Percentiles rank a stretch among this genome's conserved stretches.
phyloP scores from a whole-genome alignment of 2,888 invertebrate species.

The Disparrhopalites patrizii region DNA sequence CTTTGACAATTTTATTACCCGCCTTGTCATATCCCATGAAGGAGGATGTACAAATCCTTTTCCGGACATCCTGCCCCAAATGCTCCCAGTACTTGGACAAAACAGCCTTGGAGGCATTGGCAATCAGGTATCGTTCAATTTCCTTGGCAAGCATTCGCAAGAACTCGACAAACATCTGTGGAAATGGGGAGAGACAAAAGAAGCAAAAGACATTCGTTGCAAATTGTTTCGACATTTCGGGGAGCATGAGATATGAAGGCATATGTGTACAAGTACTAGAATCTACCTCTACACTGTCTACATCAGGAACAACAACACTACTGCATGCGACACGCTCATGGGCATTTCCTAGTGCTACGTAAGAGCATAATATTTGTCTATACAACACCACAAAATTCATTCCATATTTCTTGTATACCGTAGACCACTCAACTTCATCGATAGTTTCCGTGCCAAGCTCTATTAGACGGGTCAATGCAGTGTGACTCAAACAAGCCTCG shows the following conservation, averaged over 20 bases:
- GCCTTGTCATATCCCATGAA: constrained; percentile 46
- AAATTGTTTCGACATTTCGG: background rate
- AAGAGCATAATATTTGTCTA: too few relatives aligned
- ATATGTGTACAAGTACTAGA: too few relatives aligned
- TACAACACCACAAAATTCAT: constrained; percentile 16
- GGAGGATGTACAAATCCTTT: constrained; percentile 42
- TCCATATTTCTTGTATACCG: too few relatives aligned
- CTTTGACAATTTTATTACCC: constrained; percentile 40
- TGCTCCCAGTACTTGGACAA: constrained; percentile 46
- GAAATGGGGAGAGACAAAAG: too few relatives aligned
- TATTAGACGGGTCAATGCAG: constrained; percentile 54
- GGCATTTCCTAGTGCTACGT: too few relatives aligned
- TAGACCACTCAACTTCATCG: constrained; percentile 50
- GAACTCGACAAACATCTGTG: constrained; percentile 59
- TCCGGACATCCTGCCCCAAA: constrained; percentile 41
- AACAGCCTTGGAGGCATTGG: constrained; percentile 57
- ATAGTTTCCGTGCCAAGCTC: constrained; percentile 47
- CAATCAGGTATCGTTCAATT: constrained; percentile 66
- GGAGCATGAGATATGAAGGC: too few relatives aligned
- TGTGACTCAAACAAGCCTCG: constrained; percentile 75
- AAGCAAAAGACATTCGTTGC: too few relatives aligned
- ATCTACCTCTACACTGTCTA: background rate
- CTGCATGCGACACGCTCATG: background rate
- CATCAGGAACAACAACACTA: background rate
- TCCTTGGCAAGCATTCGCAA: constrained; percentile 62